Conservation (phyloP, 2,888 invertebrate genomes). For the Unio delphinus region DNA sequence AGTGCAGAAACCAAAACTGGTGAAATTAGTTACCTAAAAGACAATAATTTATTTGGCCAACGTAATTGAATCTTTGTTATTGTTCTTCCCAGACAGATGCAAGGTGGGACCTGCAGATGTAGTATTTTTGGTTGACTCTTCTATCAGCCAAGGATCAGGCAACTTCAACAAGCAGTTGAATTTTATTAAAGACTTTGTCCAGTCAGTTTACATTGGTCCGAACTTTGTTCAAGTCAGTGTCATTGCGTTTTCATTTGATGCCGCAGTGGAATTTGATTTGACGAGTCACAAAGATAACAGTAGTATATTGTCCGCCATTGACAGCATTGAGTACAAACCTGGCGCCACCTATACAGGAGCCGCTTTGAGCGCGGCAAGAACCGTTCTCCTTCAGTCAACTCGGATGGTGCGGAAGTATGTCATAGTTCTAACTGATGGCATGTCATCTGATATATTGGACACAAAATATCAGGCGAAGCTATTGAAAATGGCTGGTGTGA, state of each 20-base stretch:
- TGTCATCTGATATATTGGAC: slow-evolving; percentile 3
- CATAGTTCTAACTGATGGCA: slow-evolving; percentile 11
- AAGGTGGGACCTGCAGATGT: slow-evolving; percentile 2
- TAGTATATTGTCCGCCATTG: background rate
- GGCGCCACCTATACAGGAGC: slow-evolving; percentile 11
- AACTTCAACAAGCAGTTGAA: slow-evolving; percentile 6
- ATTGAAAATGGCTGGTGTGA: slow-evolving; percentile 2
- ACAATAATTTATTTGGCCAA: no score
- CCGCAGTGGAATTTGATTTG: slow-evolving; percentile 9
- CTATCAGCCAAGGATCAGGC: background rate
- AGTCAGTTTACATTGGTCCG: slow-evolving; percentile 8
- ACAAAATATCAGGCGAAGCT: slow-evolving; percentile 1
- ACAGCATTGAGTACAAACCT: slow-evolving; percentile 1
- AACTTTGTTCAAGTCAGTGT: slow-evolving; percentile 9
- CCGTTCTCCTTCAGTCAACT: background rate
- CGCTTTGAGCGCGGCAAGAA: slow-evolving; percentile 1
- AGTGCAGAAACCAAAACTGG: no score
- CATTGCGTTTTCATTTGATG: slow-evolving; percentile 8
- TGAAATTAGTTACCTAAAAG: no score
- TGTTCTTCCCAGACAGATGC: no score
- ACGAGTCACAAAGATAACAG: background rate
- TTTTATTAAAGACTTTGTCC: slow-evolving; percentile 12
- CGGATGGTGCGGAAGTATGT: slow-evolving; percentile 10
- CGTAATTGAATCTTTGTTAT: no score
- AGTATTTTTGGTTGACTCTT: slow-evolving; percentile 8